Conservation (phyloP, 2,888 invertebrate species). For the Gastracanthus pulcherrimus region DNA sequence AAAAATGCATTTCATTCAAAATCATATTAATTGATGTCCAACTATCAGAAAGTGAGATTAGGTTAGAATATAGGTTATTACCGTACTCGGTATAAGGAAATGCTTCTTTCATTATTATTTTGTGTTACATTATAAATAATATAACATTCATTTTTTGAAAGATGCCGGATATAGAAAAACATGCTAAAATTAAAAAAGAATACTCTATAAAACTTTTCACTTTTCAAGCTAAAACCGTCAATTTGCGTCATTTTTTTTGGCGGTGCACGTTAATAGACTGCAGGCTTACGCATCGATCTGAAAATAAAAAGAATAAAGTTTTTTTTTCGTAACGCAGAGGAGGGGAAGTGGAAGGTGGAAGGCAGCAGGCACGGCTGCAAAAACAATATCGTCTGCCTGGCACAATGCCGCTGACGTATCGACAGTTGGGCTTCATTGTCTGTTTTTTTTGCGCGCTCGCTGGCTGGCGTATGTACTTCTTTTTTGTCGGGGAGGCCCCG, state of each 20-base stretch:
- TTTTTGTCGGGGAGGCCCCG: not conserved
- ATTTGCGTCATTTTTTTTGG: conserved; percentile 19
- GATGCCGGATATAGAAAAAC: too few relatives aligned
- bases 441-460: conserved; percentile 20
- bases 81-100: too few relatives aligned
- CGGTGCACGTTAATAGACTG: conserved; percentile 5
- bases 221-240: not conserved
- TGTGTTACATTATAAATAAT: too few relatives aligned
- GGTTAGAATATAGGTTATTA: too few relatives aligned
- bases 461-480: not conserved
- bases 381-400: conserved; percentile 62
- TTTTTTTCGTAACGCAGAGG: conserved; percentile 18
- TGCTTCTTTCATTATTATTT: too few relatives aligned
- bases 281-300: conserved; percentile 19
- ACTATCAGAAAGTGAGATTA: too few relatives aligned
- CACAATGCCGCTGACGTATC: conserved; percentile 63
- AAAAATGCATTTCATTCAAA: too few relatives aligned
- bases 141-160: too few relatives aligned
- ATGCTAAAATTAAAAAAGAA: too few relatives aligned
- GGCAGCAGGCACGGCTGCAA: conserved; percentile 33
- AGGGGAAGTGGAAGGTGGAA: too few relatives aligned
- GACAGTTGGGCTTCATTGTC: conserved; percentile 61
- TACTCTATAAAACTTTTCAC: too few relatives aligned
- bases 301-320: conserved; percentile 34
- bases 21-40: too few relatives aligned